A percentile compares a stretch with the other conserved stretches of the same genome.
Evolutionary conservation across 2,113 vertebrate genomes (phyloP).

Genomic region (Regulus satrapa): DNA sequence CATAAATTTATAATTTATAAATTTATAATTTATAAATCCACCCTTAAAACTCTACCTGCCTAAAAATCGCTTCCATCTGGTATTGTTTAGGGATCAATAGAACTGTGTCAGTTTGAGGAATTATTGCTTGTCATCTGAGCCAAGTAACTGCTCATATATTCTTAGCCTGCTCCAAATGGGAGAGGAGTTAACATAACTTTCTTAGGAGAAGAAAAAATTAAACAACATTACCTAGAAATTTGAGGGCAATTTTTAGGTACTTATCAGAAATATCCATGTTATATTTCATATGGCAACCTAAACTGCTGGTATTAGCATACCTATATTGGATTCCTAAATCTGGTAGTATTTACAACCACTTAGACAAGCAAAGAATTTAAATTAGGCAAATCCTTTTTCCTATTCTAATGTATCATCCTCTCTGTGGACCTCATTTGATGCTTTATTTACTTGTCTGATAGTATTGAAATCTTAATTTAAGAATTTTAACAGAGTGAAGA

Average conservation of each 20-base stretch:
- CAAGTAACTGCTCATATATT: not conserved
- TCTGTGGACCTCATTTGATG: not conserved
- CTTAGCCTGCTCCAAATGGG: not conserved
- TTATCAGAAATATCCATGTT: not conserved
- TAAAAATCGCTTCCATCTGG: not conserved
- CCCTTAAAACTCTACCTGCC: not conserved
- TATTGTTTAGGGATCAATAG: not conserved
- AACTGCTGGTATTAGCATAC: not conserved
- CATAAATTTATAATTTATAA: not conserved
- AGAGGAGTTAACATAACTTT: not conserved
- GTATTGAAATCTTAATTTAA: not conserved
- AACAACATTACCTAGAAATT: accelerated
- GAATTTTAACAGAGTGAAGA: not conserved
- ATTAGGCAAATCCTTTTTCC: not conserved
- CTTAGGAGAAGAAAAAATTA: not conserved
- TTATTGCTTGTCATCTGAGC: not conserved
- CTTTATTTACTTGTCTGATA: not conserved
- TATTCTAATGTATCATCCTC: not conserved
- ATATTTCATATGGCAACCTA: not conserved
- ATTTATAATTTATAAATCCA: not conserved
- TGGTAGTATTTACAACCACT: not conserved
- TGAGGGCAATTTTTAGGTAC: not conserved
- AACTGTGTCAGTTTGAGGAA: not conserved
- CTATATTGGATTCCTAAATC: not conserved
- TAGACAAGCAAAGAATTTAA: not conserved